Conservation (phyloP, 37 sponge, comb jelly and placozoan species). For the Tethya wilhelma region DNA sequence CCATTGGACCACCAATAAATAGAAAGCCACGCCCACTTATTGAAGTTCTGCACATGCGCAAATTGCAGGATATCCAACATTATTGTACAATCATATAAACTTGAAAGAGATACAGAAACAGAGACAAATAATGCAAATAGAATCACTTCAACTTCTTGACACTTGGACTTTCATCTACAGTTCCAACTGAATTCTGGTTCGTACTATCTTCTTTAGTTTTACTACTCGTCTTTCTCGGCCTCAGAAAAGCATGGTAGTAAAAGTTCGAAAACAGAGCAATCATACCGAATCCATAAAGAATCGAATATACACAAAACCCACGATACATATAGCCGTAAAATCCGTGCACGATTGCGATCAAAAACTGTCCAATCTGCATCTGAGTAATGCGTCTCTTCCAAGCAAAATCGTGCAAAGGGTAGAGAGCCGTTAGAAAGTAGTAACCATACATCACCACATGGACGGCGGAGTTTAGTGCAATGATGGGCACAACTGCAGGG, state of each 20-base stretch:
- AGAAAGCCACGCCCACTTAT: too few species aligned
- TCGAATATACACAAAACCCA: conserved; percentile 69
- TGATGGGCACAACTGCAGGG: conserved; percentile 42
- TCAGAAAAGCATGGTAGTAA: conserved; percentile 81
- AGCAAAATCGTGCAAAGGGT: conserved; percentile 52
- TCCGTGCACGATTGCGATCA: conserved; percentile 46
- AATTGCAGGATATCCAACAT: too few species aligned
- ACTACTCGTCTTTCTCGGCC: too few species aligned
- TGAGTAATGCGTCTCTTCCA: conserved; percentile 82
- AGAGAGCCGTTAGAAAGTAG: conserved; percentile 79
- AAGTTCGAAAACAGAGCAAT: conserved; percentile 75
- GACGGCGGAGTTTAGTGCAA: conserved; percentile 75
- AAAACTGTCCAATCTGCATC: conserved; percentile 85
- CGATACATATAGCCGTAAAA: conserved; percentile 35
- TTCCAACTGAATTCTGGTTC: too few species aligned
- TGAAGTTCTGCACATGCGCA: too few species aligned
- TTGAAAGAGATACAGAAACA: too few species aligned
- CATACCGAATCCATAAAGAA: conserved; percentile 62
- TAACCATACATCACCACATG: conserved; percentile 94
- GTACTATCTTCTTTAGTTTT: too few species aligned
- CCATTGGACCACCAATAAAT: too few species aligned
- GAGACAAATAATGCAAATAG: too few species aligned
- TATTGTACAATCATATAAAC: too few species aligned
- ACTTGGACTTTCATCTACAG: too few species aligned
- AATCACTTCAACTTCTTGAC: too few species aligned